Evolutionary conservation across 1,140 invertebrate genomes (phyloP).

Genomic region (Drosophila prosaltans): DNA sequence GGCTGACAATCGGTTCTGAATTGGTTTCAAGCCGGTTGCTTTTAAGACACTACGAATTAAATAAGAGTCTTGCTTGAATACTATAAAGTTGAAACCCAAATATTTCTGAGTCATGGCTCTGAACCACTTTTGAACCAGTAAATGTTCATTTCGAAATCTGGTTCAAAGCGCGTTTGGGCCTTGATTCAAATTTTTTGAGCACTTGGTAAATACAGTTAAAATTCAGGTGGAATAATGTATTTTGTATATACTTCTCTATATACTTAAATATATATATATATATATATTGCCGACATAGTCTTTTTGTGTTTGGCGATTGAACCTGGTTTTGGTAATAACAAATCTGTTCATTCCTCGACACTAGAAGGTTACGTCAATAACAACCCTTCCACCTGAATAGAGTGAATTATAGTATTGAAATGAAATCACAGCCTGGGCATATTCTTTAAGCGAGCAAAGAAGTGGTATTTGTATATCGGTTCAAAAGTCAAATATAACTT

Average conservation of each 20-base stretch:
- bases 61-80: not conserved
- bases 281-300: constrained; percentile 27
- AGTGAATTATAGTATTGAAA: not conserved
- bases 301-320: constrained; percentile 65
- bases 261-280: not conserved
- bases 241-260: too few relatives aligned
- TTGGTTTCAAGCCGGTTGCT: constrained; percentile 4
- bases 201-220: not conserved
- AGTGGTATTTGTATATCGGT: constrained; percentile 53
- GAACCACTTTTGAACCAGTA: constrained; percentile 10
- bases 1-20: not conserved
- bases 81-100: not conserved
- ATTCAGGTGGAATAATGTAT: not conserved
- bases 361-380: constrained; percentile 41
- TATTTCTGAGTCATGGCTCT: not conserved
- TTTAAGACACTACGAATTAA: not conserved
- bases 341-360: constrained; percentile 70
- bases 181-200: not conserved
- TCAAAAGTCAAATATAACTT: constrained; percentile 54
- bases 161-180: constrained; percentile 9
- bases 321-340: constrained; percentile 39
- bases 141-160: not conserved
- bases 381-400: not conserved
- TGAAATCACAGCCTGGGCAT: constrained; percentile 1
- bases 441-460: constrained; percentile 51